These are phyloP conservation scores for Oplegnathus fasciatus DNA, from an alignment of 2,113 vertebrate species.

Conservation along the genomic window DNA sequence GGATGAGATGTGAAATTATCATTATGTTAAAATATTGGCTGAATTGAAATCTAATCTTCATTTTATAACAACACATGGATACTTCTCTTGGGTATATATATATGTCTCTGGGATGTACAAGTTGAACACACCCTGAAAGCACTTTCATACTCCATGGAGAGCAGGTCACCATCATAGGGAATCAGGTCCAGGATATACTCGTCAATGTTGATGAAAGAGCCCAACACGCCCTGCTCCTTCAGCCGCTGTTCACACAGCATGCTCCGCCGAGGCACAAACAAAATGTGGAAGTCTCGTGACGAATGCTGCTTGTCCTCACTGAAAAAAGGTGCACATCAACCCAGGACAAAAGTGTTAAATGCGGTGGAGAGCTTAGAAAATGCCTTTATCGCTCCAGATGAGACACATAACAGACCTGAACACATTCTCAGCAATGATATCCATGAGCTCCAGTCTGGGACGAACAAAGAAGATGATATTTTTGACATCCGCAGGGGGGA, in stretches of 20 bases:
- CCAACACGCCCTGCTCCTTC: slow-evolving; percentile 93
- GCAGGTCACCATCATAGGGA: slow-evolving; percentile 95
- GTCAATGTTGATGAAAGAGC: slow-evolving; percentile 92
- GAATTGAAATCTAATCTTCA: background rate
- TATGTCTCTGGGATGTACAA: background rate
- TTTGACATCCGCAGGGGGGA: slow-evolving; percentile 94
- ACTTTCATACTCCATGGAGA: slow-evolving; percentile 97
- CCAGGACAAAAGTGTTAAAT: background rate
- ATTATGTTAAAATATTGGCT: background rate
- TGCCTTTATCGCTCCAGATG: background rate
- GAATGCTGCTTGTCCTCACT: slow-evolving; percentile 93
- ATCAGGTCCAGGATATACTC: slow-evolving; percentile 97
- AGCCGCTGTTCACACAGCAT: slow-evolving; percentile 95
- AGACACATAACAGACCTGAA: slow-evolving; percentile 83
- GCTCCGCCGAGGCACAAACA: slow-evolving; percentile 96
- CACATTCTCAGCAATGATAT: slow-evolving; percentile 95
- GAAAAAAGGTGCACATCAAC: slow-evolving; percentile 11
- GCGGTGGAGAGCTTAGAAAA: background rate
- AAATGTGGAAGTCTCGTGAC: slow-evolving; percentile 93
- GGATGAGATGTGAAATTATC: background rate
- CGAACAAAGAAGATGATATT: slow-evolving; percentile 98
- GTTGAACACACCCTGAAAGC: slow-evolving; percentile 90
- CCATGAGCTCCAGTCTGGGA: slow-evolving; percentile 95
- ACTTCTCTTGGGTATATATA: background rate
- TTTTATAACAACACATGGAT: background rate